Evolutionary conservation across 2,888 invertebrate species (phyloP).

Genomic region (Odontocolon sp.): DNA sequence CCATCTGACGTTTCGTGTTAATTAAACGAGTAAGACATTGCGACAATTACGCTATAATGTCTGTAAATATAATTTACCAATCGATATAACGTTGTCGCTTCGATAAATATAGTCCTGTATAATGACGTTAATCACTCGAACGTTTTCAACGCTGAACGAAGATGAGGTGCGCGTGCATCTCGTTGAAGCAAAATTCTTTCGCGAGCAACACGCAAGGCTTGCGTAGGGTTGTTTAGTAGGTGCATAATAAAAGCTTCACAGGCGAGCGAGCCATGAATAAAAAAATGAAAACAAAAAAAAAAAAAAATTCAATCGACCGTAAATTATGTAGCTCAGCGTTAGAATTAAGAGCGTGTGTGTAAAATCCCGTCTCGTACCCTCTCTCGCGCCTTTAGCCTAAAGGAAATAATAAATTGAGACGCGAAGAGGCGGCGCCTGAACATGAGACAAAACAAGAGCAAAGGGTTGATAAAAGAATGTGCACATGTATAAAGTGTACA

Average conservation of each 20-base stretch:
- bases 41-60: no score
- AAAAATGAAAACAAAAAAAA: slow-evolving; percentile 14
- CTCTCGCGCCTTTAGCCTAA: slow-evolving; percentile 28
- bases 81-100: slow-evolving; percentile 18
- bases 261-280: slow-evolving; percentile 2
- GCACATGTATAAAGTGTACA: slow-evolving; percentile 16
- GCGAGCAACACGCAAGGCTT: slow-evolving; percentile 26
- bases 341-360: slow-evolving; percentile 20
- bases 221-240: not conserved
- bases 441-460: slow-evolving; percentile 37
- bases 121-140: slow-evolving; percentile 31
- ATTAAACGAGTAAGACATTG: not conserved
- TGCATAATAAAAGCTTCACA: slow-evolving; percentile 3
- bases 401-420: slow-evolving; percentile 56
- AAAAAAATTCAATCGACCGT: slow-evolving; percentile 56
- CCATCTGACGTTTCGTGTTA: not conserved
- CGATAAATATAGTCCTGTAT: slow-evolving; percentile 14
- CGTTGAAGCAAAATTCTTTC: slow-evolving; percentile 26
- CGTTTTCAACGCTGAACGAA: not conserved
- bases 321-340: slow-evolving; percentile 47
- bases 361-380: slow-evolving; percentile 2
- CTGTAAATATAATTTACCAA: no score
- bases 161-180: slow-evolving; percentile 3
- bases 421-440: slow-evolving; percentile 40
- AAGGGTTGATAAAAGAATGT: slow-evolving; percentile 31